Evolutionary conservation across 2,888 invertebrate species (phyloP), one percentile per base, ranked within the genome.

Genomic region (Sialis fuliginosa): DNA sequence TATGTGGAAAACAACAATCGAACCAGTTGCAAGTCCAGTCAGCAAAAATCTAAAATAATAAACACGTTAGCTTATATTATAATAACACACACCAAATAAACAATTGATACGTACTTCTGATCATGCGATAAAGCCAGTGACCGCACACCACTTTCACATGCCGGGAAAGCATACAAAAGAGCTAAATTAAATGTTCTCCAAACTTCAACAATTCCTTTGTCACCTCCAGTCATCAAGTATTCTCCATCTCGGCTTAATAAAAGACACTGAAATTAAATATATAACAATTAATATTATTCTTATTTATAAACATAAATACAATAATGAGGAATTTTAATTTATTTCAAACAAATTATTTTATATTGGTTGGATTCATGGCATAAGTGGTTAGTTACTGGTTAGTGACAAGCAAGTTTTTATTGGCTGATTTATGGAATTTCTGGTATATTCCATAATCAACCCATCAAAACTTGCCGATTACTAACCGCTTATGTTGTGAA

Each of bases 1-100:
- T 65, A 98, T 95, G 72, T 98, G 96, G 72, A 97, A 97, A 58
- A 98, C 95, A 51, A 98, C 91, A 55, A 98, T 84, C 46, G 97
- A 95, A 46, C 98, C 98, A 55, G 96, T 91, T 48, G 95, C 91
- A 48, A 98, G 72, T 47, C 98, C 98, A 56, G 96, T 96, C 60
- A 98, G 71, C 55, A 98, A 75, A 72, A 95, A 97, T 66, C 95
- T n/a, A 69, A 68, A 54, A 53, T 52, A 57, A 50, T 48, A 51
- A 5, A 39, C 12, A 22, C 22, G 8, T 31, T 10, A 43, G 9
- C 12, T 46, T 12, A 42, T 22, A 42, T 7, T 5, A 32, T 31
- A n/a, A 10, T 6, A 10, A 44, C 9, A 35, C 6, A n/a, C 5
- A 37, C 7, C 6, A 22, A 13, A 9, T 13, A 10, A 45, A 22